Conservation (phyloP, 1,140 invertebrate species). For the Bombus cullumanus region DNA sequence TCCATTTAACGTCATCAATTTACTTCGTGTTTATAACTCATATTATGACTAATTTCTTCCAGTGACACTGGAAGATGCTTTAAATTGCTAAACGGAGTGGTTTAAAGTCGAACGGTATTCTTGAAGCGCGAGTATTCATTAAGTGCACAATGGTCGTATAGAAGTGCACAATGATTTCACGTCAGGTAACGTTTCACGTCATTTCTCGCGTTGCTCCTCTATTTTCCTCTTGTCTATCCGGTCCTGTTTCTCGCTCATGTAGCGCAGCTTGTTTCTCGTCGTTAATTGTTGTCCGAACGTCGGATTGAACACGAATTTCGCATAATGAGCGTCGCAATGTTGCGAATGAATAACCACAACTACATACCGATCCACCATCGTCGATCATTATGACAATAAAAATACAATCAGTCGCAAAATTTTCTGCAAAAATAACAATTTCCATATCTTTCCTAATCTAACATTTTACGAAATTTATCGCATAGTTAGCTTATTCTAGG, state of each 20-base stretch:
- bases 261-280: constrained; percentile 24
- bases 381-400: neutral
- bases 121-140: neutral
- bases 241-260: neutral
- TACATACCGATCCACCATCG: neutral
- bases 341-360: neutral
- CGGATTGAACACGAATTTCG: constrained; percentile 22
- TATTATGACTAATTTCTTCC: too few relatives aligned
- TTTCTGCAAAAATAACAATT: too few relatives aligned
- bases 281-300: constrained; percentile 39
- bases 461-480: too few relatives aligned
- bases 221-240: neutral
- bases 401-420: neutral
- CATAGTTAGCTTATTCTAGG: too few relatives aligned
- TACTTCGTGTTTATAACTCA: too few relatives aligned
- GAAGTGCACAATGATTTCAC: neutral
- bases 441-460: too few relatives aligned
- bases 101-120: neutral
- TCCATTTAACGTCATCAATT: too few relatives aligned
- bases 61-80: neutral
- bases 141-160: neutral
- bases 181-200: constrained; percentile 39
- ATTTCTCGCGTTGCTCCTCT: constrained; percentile 16
- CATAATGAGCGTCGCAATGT: constrained; percentile 26
- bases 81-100: neutral